Conservation (phyloP, 2,113 vertebrate genomes). For the Heliornis fulica region DNA sequence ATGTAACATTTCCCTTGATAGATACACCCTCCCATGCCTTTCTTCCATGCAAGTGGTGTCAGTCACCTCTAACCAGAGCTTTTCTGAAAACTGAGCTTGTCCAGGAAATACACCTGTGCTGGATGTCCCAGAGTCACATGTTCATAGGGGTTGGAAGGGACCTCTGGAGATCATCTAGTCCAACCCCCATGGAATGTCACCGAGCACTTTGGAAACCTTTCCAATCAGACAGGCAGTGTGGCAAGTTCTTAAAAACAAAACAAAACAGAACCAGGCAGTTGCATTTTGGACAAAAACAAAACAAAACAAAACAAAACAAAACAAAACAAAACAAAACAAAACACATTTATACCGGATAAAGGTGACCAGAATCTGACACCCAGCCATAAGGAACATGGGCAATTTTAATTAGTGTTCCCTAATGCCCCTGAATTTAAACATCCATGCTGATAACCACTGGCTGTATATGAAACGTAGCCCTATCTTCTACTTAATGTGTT, state of each 20-base stretch:
- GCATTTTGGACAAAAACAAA: not conserved
- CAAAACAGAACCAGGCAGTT: too few species aligned
- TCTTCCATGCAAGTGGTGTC: not conserved
- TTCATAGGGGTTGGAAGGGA: too few species aligned
- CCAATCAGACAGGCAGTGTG: not conserved
- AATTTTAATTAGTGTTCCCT: not conserved
- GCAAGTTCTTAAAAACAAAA: not conserved
- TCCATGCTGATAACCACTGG: not conserved
- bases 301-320: not conserved
- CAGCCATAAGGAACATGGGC: rapidly evolving
- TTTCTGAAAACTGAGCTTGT: not conserved
- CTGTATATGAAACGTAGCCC: rapidly evolving
- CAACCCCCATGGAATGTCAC: too few species aligned
- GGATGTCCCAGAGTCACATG: too few species aligned
- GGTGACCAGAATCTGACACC: not conserved
- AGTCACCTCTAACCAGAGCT: not conserved
- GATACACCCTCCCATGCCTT: not conserved
- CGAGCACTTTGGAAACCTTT: not conserved
- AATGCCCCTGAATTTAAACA: not conserved
- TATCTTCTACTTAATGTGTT: not conserved
- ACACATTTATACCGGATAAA: not conserved
- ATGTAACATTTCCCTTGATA: not conserved
- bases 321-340: not conserved
- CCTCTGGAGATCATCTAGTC: too few species aligned
- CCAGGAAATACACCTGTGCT: not conserved